A percentile compares a stretch with the other conserved stretches of the same genome.
phyloP scores from a whole-genome alignment of 2,888 invertebrate species.

The Drosophila recens region DNA sequence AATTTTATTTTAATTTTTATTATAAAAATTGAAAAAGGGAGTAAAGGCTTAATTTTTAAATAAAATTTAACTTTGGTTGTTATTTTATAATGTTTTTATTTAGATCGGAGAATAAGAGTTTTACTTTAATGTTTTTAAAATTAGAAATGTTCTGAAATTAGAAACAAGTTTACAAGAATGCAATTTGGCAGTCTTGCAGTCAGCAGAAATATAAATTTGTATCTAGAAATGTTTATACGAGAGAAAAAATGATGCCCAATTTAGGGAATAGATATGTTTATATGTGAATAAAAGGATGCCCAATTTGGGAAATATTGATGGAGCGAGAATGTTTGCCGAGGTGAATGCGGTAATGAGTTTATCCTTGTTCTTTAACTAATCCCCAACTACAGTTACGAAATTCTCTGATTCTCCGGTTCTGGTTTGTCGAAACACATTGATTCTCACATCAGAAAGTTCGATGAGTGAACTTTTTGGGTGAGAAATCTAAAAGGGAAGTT shows the following conservation, averaged over 20 bases:
- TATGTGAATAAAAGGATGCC: not conserved
- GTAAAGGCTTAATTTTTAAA: too few relatives aligned
- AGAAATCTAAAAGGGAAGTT: conserved; percentile 57
- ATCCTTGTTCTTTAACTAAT: conserved; percentile 18
- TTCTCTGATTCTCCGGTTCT: conserved; percentile 1
- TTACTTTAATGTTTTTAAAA: too few relatives aligned
- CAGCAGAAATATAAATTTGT: not conserved
- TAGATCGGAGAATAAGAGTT: too few relatives aligned
- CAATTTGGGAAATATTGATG: conserved; percentile 21
- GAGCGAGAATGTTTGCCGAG: conserved; percentile 15
- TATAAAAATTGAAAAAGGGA: too few relatives aligned
- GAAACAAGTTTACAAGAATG: not conserved
- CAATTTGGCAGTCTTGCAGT: not conserved
- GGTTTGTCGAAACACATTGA: conserved; percentile 10
- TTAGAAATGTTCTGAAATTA: too few relatives aligned
- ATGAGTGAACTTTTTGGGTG: conserved; percentile 23
- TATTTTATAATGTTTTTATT: too few relatives aligned
- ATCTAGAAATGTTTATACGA: not conserved
- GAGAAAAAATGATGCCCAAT: conserved; percentile 3
- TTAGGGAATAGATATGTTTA: not conserved
- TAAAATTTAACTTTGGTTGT: too few relatives aligned
- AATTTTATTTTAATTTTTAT: too few relatives aligned
- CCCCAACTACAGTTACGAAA: conserved; percentile 13
- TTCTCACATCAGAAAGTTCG: conserved; percentile 23
- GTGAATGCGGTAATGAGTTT: conserved; percentile 27